Conservation (phyloP, 2,113 vertebrate species). For the Struthidea cinerea region DNA sequence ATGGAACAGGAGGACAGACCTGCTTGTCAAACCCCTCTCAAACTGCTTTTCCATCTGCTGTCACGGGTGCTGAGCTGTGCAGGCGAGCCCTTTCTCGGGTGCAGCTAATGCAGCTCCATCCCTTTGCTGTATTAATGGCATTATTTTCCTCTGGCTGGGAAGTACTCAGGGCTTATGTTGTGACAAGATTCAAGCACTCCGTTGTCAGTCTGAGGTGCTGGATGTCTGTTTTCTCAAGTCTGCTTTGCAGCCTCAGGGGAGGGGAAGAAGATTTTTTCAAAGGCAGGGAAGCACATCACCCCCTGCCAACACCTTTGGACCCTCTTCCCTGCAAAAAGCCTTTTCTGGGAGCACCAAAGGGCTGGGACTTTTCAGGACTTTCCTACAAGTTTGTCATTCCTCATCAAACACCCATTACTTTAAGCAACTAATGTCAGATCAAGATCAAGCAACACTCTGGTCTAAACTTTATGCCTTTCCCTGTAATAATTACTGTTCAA, state of each 20-base stretch:
- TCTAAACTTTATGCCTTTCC: not conserved
- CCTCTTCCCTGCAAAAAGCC: not conserved
- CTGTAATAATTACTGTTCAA: not conserved
- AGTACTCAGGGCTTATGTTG: not conserved
- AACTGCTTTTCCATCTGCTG: not conserved
- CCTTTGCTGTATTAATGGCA: not conserved
- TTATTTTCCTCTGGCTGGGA: not conserved
- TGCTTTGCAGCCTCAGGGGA: not conserved
- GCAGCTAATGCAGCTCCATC: not conserved
- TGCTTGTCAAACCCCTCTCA: not conserved
- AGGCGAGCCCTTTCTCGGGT: not conserved
- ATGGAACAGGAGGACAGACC: not conserved
- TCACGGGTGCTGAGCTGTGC: not conserved
- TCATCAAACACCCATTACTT: not conserved
- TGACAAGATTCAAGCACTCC: not conserved
- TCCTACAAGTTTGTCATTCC: not conserved
- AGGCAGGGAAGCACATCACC: not conserved
- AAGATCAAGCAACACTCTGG: not conserved
- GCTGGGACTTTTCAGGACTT: fast-evolving
- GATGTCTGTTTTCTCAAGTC: not conserved
- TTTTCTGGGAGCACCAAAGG: not conserved
- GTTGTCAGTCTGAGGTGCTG: not conserved
- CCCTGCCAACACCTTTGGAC: not conserved
- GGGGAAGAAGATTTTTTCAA: not conserved
- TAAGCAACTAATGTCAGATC: not conserved